phyloP scores from a whole-genome alignment of 2,797 vertebrate genomes.

The Chaenodraco wilsoni region DNA sequence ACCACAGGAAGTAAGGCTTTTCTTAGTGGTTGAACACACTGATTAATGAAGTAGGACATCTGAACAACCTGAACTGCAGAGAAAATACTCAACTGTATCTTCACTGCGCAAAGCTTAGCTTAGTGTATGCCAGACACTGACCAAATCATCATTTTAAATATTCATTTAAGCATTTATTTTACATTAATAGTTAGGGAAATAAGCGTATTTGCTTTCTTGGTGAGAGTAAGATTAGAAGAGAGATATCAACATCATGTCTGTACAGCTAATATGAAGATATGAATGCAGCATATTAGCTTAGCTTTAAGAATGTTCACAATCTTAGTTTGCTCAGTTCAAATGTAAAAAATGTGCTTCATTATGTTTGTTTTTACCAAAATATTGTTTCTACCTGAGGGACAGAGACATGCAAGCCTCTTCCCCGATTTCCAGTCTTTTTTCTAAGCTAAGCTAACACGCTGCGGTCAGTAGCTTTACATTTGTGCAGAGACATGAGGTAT shows the following conservation, averaged over 20 bases:
- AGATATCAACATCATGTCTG: not conserved
- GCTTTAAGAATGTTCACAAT: not conserved
- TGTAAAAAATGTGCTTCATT: no score
- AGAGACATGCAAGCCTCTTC: not conserved
- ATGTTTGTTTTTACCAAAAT: not conserved
- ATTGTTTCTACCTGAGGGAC: not conserved
- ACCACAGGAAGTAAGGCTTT: slow-evolving; percentile 55
- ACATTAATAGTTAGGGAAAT: not conserved
- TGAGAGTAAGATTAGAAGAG: not conserved
- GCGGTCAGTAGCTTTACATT: not conserved
- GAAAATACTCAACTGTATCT: slow-evolving; percentile 9
- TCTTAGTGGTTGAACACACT: slow-evolving; percentile 26
- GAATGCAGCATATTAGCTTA: not conserved
- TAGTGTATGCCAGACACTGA: not conserved
- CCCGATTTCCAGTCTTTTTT: not conserved
- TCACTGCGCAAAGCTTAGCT: not conserved
- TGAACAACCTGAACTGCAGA: slow-evolving; percentile 6
- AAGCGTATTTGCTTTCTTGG: not conserved
- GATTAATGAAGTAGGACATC: slow-evolving; percentile 42
- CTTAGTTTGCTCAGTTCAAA: not conserved
- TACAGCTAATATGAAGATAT: not conserved
- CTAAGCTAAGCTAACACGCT: not conserved
- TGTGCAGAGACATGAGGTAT: not conserved
- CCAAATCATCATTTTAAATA: not conserved
- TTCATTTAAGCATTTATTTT: not conserved